Evolutionary conservation across 2,888 invertebrate genomes (phyloP), one percentile per base, ranked within the genome.

Genomic region (Rhaphigaster nebulosa): DNA sequence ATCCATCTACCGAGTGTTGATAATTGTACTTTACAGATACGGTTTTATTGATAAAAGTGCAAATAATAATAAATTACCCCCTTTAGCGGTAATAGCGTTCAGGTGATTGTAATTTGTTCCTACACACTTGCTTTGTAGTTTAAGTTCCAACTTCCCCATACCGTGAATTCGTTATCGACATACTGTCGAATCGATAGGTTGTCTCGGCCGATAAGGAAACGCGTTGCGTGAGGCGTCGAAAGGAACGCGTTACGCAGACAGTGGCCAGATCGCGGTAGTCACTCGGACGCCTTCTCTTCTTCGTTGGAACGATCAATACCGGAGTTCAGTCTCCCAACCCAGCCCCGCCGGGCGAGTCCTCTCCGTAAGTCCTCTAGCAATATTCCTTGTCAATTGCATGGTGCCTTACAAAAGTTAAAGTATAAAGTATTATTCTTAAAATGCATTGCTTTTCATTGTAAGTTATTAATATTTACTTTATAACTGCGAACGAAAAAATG

Each of bases 201-300:
- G 20, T 38, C 20, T 38, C 70, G 15, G 1, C n/a, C 23, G 84
- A 84, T 45, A 45, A 84, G 84, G n/a, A 50, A 84, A 50, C 84
- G 84, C 84, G 2, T 84, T 84, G 84, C 84, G 84, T 84, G 84
- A 84, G 84, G 84, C 41, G 45, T 26, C 84, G 45, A 10, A 15
- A 26, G 84, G n/a, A 84, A 50, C n/a, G 45, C 45, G 84, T 20
- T 76, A 45, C 45, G 45, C 45, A 84, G 84, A 84, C 80, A 80
- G 80, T 41, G 41, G 80, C 41, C 84, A 84, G 84, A 84, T 84
- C 84, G 84, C n/a, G 84, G 84, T n/a, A 84, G 84, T 50, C 45
- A 45, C 34, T 76, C 70, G 70, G 70, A 76, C 70, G 70, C 70
- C 70, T 38, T 76, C 70, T 34, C 38, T 76, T 34, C 70, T 38